Evolutionary conservation across 2,888 invertebrate genomes (phyloP), one percentile per base, ranked within the genome.

Genomic region (Cheilosia grossa): DNA sequence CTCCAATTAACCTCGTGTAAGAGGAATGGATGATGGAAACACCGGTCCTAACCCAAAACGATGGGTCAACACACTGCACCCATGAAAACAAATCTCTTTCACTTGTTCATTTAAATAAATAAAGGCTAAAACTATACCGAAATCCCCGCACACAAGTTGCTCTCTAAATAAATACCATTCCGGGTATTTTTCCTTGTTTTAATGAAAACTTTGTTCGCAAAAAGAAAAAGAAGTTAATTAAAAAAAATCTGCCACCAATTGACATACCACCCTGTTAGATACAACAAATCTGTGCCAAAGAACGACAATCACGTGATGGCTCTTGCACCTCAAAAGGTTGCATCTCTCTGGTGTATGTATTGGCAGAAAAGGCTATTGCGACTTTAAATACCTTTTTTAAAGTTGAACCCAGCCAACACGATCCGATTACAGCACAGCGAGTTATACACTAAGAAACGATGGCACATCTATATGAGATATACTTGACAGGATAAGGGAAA

Each of bases 371-470:
- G 30, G 15, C 37, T 17, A 33, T 47, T 61, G 24, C 19, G 15
- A 51, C 21, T 53, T 73, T 80, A 80, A 74, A 73, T 54, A 42
- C 42, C 40, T 66, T 56, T 56, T 73, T 80, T 67, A 80, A 80
- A 80, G 80, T 67, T 73, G 49, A 56, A 80, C 59, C 53, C 21
- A 77, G n/a, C 44, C 66, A 66, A 42, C 24, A 24, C 49, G 53
- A 77, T 72, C 30, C 27, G 70, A 72, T 79, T 79, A 59, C 72
- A 24, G 27, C 51, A 37, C 58, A 49, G 33, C 49, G 19, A 66
- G 56, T 78, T 67, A n/a, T n/a, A 51, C 66, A 59, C 37, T 10
- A 72, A 27, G 42, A 33, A 51, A 63, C 69, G 24, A 19, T 44
- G 40, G 24, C 24, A 58, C 40, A 66, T 21, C 10, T 15, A 21